A percentile compares a stretch with the other conserved stretches of the same genome.
These are phyloP conservation scores for Hylia prasina DNA, from an alignment of 2,113 vertebrate genomes.

Conservation along the genomic window DNA sequence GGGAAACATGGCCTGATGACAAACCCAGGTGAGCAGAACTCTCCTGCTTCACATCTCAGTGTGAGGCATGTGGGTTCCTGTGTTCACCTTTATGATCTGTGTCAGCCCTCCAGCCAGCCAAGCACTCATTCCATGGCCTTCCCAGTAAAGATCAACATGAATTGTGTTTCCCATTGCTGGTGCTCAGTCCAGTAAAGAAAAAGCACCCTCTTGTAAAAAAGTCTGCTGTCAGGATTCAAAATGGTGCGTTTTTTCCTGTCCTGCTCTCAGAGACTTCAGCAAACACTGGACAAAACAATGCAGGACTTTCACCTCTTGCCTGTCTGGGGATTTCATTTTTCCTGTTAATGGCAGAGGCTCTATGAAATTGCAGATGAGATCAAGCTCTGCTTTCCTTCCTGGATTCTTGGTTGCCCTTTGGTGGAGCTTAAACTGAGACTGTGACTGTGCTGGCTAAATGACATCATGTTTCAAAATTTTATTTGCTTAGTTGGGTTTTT, in stretches of 20 bases:
- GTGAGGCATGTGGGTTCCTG: background rate
- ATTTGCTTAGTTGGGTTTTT: background rate
- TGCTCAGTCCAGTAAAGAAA: background rate
- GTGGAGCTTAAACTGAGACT: background rate
- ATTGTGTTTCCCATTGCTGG: background rate
- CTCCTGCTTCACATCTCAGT: background rate
- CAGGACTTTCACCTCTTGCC: background rate
- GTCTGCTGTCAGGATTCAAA: background rate
- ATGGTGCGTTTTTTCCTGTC: background rate
- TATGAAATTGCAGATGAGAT: constrained; percentile 11
- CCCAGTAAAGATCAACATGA: background rate
- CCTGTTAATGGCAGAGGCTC: background rate
- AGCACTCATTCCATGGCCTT: background rate
- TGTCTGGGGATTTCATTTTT: background rate
- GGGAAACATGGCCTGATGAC: background rate
- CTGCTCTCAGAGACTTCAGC: background rate
- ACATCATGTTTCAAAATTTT: background rate
- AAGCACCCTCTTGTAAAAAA: background rate
- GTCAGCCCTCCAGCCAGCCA: background rate
- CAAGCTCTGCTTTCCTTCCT: background rate
- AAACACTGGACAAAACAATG: background rate
- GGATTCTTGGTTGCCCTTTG: background rate
- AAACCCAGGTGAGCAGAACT: background rate
- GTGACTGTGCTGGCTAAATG: background rate
- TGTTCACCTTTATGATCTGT: background rate